Conservation (phyloP, 2,888 invertebrate genomes). For the Diaphora mendica region DNA sequence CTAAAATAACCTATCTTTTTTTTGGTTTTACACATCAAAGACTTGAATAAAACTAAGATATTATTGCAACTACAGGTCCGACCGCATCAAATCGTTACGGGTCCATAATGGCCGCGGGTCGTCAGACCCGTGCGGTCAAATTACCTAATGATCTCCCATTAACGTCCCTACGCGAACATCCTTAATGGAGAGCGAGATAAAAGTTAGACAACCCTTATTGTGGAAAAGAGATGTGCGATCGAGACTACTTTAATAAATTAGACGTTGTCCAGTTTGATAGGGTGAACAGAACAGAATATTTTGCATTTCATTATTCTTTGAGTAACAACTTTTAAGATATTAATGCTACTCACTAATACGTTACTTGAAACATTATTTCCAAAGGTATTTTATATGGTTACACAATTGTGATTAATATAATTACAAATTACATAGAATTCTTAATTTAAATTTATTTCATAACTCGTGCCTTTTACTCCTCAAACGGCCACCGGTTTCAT, state of each 20-base stretch:
- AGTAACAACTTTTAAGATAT: neutral
- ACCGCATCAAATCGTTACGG: constrained; percentile 44
- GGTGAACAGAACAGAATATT: constrained; percentile 40
- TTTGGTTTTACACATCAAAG: neutral
- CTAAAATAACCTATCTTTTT: neutral
- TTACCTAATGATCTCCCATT: constrained; percentile 63
- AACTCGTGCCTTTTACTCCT: too few relatives aligned
- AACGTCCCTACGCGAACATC: constrained; percentile 51
- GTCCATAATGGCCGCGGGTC: constrained; percentile 20
- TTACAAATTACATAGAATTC: neutral
- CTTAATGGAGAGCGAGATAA: constrained; percentile 44
- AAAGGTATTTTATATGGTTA: too few relatives aligned
- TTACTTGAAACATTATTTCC: neutral
- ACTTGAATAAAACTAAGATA: constrained; percentile 38
- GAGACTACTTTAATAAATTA: constrained; percentile 34
- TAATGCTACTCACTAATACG: neutral
- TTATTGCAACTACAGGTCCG: constrained; percentile 30
- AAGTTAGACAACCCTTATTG: constrained; percentile 15
- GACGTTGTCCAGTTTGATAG: constrained; percentile 21
- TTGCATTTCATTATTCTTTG: constrained; percentile 5
- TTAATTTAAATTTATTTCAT: neutral
- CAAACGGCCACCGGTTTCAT: too few relatives aligned
- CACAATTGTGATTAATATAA: too few relatives aligned
- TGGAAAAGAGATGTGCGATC: constrained; percentile 24
- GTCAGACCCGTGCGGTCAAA: constrained; percentile 56